Conservation (phyloP, 53 echinoderm and acorn worm genomes). For the Paracentrotus lividus region DNA sequence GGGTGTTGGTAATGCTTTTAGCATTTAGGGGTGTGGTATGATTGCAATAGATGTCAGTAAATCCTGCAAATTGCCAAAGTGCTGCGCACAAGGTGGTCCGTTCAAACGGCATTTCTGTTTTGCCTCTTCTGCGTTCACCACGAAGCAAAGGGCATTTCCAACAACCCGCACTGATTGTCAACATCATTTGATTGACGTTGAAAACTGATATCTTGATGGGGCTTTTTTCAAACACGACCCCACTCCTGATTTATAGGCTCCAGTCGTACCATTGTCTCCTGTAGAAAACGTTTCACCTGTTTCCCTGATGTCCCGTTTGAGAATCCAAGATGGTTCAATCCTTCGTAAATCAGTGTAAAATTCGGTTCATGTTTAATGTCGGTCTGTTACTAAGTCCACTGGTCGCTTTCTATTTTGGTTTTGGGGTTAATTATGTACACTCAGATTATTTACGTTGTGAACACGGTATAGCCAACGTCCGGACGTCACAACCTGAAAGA, state of each 20-base stretch:
- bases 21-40: too few species aligned
- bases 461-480: too few species aligned
- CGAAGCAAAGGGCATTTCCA: background rate
- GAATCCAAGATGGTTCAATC: background rate
- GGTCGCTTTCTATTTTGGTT: too few species aligned
- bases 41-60: too few species aligned
- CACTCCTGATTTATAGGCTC: background rate
- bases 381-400: background rate
- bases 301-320: background rate
- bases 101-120: background rate
- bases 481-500: too few species aligned
- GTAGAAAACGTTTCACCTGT: background rate
- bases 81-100: too few species aligned
- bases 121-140: background rate
- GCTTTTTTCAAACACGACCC: background rate
- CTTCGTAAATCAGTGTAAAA: background rate
- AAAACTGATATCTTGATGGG: background rate
- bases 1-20: too few species aligned
- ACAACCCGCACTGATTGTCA: background rate
- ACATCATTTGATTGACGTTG: background rate
- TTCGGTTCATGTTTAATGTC: background rate
- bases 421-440: too few species aligned
- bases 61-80: too few species aligned
- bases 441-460: too few species aligned
- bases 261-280: background rate